Base-by-base conservation (phyloP, 2,113 vertebrate genomes). In the Protomyctophum bolini region DNA sequence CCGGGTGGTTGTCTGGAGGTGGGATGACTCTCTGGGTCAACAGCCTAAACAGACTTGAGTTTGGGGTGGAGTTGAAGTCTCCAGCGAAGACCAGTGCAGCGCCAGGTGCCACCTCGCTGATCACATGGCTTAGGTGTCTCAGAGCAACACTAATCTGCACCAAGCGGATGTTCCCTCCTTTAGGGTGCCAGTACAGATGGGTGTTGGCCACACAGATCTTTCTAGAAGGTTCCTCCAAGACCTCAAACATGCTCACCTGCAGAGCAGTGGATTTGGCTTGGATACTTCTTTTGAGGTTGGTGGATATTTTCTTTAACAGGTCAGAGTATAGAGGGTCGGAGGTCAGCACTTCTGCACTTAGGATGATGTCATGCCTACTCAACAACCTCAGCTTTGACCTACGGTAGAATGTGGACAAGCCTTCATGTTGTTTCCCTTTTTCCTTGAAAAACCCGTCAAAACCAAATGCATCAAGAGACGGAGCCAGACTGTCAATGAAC, bases 141-240 rank as follows among this genome's bases (percentile, higher is more conserved):
- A 98, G 87, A 10, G 96, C 95, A 57, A 97, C 82, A 1, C 93
- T 94, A 58, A 94, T 94, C 85, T 99, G 98, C 80, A 98, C 86
- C 82, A 99, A 90, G 47, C 97, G 95, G 66, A 98, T 88, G 48
- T 98, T 95, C n/a, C 95, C 96, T 58, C 96, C 97, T 95, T 96
- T 96, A 5, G 98, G 98, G 68, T 98, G 97, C 94, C 95, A 99
- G 89, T 97, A 99, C 1, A 99, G 92, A 83, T 99, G 97, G 8
- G 97, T 98, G 82, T 99, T 99, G 54, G 94, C 97, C 74, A 99
- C 93, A 83, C 96, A 97, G n/a, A 99, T 84, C 77, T 91, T 95
- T 91, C 90, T 95, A 65, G 92, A 93, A 7, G 94, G 82, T 74
- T 94, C 92, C 7, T 56, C 82, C 70, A 91, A 78, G 73, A 93